phyloP scores from a whole-genome alignment of 2,797 vertebrate genomes.

The Gila robusta region DNA sequence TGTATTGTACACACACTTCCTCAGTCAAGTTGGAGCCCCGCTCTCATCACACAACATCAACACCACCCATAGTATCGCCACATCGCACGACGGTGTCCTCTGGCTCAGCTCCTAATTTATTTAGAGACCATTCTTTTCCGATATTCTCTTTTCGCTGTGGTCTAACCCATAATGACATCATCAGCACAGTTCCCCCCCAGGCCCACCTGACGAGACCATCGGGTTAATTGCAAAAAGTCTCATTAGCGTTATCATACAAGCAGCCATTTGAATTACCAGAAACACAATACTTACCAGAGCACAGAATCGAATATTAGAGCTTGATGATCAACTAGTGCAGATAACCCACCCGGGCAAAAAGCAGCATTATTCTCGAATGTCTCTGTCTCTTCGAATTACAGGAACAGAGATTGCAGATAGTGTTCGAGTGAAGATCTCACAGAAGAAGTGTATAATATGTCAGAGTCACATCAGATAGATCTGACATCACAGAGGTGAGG shows the following conservation, averaged over 20 bases:
- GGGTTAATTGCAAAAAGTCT: slow-evolving; percentile 53
- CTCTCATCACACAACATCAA: slow-evolving; percentile 9
- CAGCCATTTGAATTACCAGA: slow-evolving; percentile 35
- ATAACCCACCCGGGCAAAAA: background rate
- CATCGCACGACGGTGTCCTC: background rate
- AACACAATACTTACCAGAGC: slow-evolving; percentile 36
- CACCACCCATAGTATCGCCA: background rate
- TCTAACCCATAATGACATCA: slow-evolving; percentile 44
- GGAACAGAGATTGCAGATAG: slow-evolving; percentile 25
- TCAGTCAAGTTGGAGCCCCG: slow-evolving; percentile 2
- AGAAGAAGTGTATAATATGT: slow-evolving; percentile 19
- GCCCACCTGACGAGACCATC: slow-evolving; percentile 36
- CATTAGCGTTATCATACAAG: slow-evolving; percentile 46
- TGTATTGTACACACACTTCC: background rate
- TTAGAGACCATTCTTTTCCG: slow-evolving; percentile 21
- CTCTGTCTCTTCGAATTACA: background rate
- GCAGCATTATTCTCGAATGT: background rate
- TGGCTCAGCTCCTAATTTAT: slow-evolving; percentile 17
- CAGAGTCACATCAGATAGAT: background rate
- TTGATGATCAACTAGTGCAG: slow-evolving; percentile 14
- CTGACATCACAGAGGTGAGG: background rate
- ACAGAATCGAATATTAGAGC: slow-evolving; percentile 5
- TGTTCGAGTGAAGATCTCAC: slow-evolving; percentile 48
- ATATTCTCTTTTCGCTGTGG: slow-evolving; percentile 10
- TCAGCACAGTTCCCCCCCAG: slow-evolving; percentile 30